phyloP scores from a whole-genome alignment of 2,797 vertebrate species.

The Sparidentex hasta region DNA sequence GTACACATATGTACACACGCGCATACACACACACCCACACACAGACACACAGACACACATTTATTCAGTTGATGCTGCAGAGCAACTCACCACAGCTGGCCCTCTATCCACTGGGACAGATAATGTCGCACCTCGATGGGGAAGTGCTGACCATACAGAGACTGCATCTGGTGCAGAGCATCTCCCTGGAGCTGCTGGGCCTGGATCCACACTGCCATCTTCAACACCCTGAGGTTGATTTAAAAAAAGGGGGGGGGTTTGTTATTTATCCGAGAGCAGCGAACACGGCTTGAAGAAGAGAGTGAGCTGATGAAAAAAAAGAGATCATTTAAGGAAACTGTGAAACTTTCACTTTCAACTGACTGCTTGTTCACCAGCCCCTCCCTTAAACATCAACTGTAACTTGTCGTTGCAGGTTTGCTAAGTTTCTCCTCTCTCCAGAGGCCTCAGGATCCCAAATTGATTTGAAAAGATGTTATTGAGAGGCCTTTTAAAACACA shows the following conservation, averaged over 20 bases:
- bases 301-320: neutral
- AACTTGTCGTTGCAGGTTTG: neutral
- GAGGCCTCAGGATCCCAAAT: too few relatives aligned
- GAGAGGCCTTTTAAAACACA: too few relatives aligned
- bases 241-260: neutral
- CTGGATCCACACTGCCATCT: conserved; percentile 96
- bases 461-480: too few relatives aligned
- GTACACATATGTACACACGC: neutral
- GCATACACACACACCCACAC: conserved; percentile 3
- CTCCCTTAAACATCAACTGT: neutral
- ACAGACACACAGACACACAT: neutral
- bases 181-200: conserved; percentile 98
- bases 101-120: conserved; percentile 93
- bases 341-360: conserved; percentile 14
- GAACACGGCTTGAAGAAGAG: neutral
- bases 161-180: conserved; percentile 97
- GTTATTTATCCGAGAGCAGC: neutral
- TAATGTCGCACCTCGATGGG: conserved; percentile 98
- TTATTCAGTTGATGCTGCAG: neutral
- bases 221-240: conserved; percentile 79
- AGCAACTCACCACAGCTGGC: conserved; percentile 90
- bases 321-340: neutral
- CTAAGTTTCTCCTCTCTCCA: neutral
- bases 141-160: conserved; percentile 97
- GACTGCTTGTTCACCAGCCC: neutral